Evolutionary conservation across 2,888 invertebrate species (phyloP), one percentile per base, ranked within the genome.

Genomic region (Epirrhoe tristata): DNA sequence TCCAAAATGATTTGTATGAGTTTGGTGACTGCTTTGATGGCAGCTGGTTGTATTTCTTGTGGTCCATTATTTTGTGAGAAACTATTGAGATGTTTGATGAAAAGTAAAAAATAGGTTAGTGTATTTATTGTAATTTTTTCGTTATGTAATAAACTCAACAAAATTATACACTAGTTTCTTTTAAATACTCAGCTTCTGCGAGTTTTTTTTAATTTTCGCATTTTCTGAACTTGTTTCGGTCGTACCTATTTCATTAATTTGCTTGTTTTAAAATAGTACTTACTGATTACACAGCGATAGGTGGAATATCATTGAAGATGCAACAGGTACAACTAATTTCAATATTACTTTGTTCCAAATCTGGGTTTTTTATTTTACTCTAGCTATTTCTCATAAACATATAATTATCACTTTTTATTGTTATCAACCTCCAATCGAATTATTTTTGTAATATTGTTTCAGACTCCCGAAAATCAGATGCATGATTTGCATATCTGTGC

Each of bases 401-500:
- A 7, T 8, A 36, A 36, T 36, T 52, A 5, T 48, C 6, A 16
- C 7, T 6, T 52, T 14, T 51, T 14, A 17, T 14, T 12, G 39
- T 16, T 39, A 3, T 16, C 10, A 1, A 48, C 34, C 16, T 17
- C 24, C 24, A 12, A 59, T 39, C 6, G 6, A 46, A 16, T 6
- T 48, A 54, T 6, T 36, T 14, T 24, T 17, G 50, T 53, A 43
- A 6, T 17, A 43, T 75, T 79, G 77, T 79, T 79, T 54, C 78
- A 79, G 79, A 69, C 55, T 31, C 3, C 10, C 5, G 5, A 46
- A 14, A 52, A 31, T 14, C 63, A 58, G 31, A 69, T 82, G 79
- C 77, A 87, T 87, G 87, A 83, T 87, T 85, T 88, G 86, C 74
- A 70, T 87, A 71, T 81, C 88, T 0, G 57, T 86, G 16, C 66